These are phyloP conservation scores for Scaptomyza reducta DNA, from an alignment of 2,888 invertebrate genomes.

Conservation along the genomic window DNA sequence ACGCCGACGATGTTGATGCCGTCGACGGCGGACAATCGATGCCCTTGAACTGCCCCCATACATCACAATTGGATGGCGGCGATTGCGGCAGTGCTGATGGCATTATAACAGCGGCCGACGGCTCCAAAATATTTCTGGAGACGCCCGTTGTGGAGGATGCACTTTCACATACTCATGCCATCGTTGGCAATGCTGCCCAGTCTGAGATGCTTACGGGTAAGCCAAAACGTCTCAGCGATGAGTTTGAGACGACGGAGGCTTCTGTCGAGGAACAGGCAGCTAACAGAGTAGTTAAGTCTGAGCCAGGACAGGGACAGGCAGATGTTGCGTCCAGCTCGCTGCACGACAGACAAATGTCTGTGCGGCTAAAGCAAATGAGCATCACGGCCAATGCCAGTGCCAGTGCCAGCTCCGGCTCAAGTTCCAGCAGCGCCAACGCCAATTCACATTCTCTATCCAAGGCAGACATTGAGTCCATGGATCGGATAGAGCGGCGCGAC, in stretches of 20 bases:
- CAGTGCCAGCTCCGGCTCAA: slow-evolving; percentile 35
- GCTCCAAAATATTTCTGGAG: slow-evolving; percentile 82
- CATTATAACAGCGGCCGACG: slow-evolving; percentile 74
- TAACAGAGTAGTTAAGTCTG: slow-evolving; percentile 18
- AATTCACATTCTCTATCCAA: slow-evolving; percentile 38
- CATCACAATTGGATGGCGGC: slow-evolving; percentile 61
- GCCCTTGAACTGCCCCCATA: slow-evolving; percentile 46
- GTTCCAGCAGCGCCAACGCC: slow-evolving; percentile 12
- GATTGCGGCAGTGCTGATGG: slow-evolving; percentile 35
- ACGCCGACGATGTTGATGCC: slow-evolving; percentile 26
- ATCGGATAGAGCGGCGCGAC: slow-evolving; percentile 83
- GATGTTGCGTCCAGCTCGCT: slow-evolving; percentile 58
- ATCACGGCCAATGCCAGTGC: slow-evolving; percentile 64
- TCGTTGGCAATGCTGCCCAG: slow-evolving; percentile 21
- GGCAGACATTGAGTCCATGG: slow-evolving; percentile 84
- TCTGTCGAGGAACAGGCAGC: slow-evolving; percentile 20
- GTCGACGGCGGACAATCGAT: slow-evolving; percentile 42
- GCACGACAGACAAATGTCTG: slow-evolving; percentile 81
- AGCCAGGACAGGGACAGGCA: slow-evolving; percentile 23
- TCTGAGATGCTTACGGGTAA: slow-evolving; percentile 64
- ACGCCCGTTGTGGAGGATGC: slow-evolving; percentile 83
- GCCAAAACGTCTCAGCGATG: slow-evolving; percentile 84
- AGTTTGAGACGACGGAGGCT: slow-evolving; percentile 77
- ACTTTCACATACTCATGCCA: slow-evolving; percentile 61
- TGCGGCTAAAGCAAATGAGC: slow-evolving; percentile 82